Base-by-base conservation (phyloP, 2,888 invertebrate species). In the Platycheirus rosarum region DNA sequence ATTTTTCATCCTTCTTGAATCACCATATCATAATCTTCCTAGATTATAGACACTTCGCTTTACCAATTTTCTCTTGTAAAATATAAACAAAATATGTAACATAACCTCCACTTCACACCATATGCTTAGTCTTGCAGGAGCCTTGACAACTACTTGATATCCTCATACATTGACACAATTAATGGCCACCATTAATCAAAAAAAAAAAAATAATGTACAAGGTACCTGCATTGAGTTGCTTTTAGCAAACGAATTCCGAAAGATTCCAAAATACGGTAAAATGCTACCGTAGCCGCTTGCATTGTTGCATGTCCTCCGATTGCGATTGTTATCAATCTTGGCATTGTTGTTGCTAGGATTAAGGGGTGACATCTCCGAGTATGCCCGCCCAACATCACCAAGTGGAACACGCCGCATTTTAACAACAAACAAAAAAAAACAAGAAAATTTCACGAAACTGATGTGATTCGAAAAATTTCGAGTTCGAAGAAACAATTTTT, bases 281-380 rank as follows among this genome's bases (percentile, higher is more conserved):
- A 90, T 86, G 80, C 89, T 90, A 32, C 91, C 89, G 86, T 90
- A 90, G 51, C 87, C 86, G 63, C 78, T 79, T 18, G n/a, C 0
- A 44, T 84, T 80, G 20, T 77, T 44, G 1, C 86, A 85, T 62
- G 86, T 86, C 14, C 85, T 85, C 6, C 86, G 86, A 2, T 85
- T 86, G 14, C 87, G 85, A 18, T 46, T 53, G 23, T 6, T 40
- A 13, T 75, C 63, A 16, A 53, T 60, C 6, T 69, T 68, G 2
- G 66, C 48, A 5, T 37, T 20, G 20, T 74, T 68, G 51, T 35
- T 66, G 16, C 65, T 23, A 3, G 90, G 90, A 87, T 90, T 90
- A n/a, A 90, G 74, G 4, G 90, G 90, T 60, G 90, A 90, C 89
- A 90, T 87, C 85, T 90, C 90, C 63, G 90, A 90, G 62, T 87